Conservation (phyloP, 2,113 vertebrate genomes). For the Anolis sagrei region DNA sequence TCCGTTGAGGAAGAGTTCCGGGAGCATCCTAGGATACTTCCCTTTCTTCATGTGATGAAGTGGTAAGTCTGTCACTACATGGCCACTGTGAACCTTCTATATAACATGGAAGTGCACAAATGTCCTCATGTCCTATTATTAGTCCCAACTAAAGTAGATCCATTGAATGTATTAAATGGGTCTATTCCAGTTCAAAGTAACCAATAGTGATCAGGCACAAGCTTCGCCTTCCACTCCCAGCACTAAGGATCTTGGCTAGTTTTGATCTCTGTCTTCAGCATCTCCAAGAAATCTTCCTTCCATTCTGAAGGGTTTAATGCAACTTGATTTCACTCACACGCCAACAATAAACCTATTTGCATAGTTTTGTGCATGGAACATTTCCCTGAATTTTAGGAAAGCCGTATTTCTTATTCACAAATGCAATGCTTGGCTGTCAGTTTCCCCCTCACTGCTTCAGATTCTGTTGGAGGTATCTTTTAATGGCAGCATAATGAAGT, state of each 20-base stretch:
- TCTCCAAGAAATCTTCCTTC: neutral
- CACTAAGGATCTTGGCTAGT: neutral
- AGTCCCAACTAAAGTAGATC: too few species aligned
- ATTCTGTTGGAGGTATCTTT: slow-evolving; percentile 63
- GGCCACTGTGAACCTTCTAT: neutral
- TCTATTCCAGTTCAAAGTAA: too few species aligned
- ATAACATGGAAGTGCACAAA: neutral
- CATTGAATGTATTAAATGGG: too few species aligned
- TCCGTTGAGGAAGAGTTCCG: too few species aligned
- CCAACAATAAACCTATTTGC: slow-evolving; percentile 18
- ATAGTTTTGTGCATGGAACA: neutral
- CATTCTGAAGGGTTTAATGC: neutral
- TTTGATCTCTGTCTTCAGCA: slow-evolving; percentile 10
- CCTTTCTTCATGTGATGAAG: too few species aligned
- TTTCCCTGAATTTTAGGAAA: slow-evolving; percentile 29
- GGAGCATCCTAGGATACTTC: too few species aligned
- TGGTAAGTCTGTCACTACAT: neutral
- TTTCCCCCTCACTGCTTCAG: slow-evolving; percentile 26
- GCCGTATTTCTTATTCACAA: slow-evolving; percentile 4
- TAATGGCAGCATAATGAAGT: slow-evolving; percentile 42
- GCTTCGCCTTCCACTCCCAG: neutral
- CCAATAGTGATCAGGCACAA: too few species aligned
- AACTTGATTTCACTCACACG: slow-evolving; percentile 14
- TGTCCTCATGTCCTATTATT: too few species aligned
- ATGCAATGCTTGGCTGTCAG: slow-evolving; percentile 38